Evolutionary conservation across 92 coral and sea anemone species (phyloP), one percentile per base, ranked within the genome.

Genomic region (Siderastrea radians): DNA sequence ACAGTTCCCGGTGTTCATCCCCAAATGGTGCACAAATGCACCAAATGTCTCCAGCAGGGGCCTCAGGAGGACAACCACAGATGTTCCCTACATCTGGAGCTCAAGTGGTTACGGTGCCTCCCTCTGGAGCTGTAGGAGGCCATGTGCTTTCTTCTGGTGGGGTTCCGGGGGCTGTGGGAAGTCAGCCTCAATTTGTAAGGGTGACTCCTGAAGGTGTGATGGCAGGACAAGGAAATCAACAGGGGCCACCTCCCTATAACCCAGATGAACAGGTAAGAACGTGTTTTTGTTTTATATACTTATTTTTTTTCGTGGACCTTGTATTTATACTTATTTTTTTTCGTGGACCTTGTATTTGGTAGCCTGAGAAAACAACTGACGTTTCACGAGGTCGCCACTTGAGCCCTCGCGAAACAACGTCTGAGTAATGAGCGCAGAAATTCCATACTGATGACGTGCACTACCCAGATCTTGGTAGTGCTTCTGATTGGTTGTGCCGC

Each of bases 1-100:
- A 51, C 79, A 1, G 60, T 73, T 17, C 78, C 86, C 1, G 77
- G 77, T 46, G 86, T 2, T 1, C 84, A 80, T 13, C 55, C 85
- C n/a, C 85, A 81, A 43, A 45, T 69, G 45, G 77, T 81, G 7
- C 68, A 55, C 9, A 45, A 3, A 59, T 59, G 68, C 58, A 77
- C 81, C 68, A 15, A 12, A 16, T 53, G 76, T 76, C 76, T 8
- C 45, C 66, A 3, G 43, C 52, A 0, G 66, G 85, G 51, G 4
- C 60, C 80, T 38, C 50, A 65, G 10, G 15, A 3, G 75, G 53
- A 14, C 85, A 81, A 55, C 86, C 86, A 12, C 77, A n/a, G 6
- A 48, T 60, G 58, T 82, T 70, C 75, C 77, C 8, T 1, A 15
- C 47, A 3, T 59, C 85, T 7, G 3, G 68, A 16, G 8, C 86